phyloP scores from a whole-genome alignment of 2,888 invertebrate genomes.

The Zaprionus lineosus region DNA sequence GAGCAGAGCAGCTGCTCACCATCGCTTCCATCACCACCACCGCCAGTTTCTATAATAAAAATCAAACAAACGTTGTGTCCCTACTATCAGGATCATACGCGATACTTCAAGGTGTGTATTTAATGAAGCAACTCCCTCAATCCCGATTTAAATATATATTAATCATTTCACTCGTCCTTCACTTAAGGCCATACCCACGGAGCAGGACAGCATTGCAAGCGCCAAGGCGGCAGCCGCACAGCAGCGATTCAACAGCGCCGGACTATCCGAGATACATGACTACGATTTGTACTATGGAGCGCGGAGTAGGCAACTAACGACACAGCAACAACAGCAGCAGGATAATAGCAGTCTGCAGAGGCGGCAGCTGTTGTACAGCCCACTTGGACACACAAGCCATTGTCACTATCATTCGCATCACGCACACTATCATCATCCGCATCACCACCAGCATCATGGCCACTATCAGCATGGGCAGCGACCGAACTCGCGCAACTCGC shows the following conservation, averaged over 20 bases:
- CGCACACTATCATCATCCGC: slow-evolving; percentile 39
- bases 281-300: slow-evolving; percentile 82
- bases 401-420: slow-evolving; percentile 62
- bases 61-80: slow-evolving; percentile 79
- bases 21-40: slow-evolving; percentile 72
- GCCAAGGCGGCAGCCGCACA: slow-evolving; percentile 74
- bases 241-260: slow-evolving; percentile 78
- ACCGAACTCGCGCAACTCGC: slow-evolving; percentile 90
- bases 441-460: slow-evolving; percentile 43
- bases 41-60: slow-evolving; percentile 74
- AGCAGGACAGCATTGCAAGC: slow-evolving; percentile 79
- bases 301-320: slow-evolving; percentile 50
- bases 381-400: slow-evolving; percentile 80
- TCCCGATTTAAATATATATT: too few relatives aligned
- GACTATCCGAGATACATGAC: slow-evolving; percentile 81
- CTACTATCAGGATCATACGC: slow-evolving; percentile 80
- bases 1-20: slow-evolving; percentile 74
- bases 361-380: slow-evolving; percentile 81
- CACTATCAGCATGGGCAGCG: slow-evolving; percentile 83
- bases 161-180: too few relatives aligned
- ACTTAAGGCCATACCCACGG: slow-evolving; percentile 77
- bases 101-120: slow-evolving; percentile 76
- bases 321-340: slow-evolving; percentile 19
- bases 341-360: slow-evolving; percentile 68
- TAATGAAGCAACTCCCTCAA: too few relatives aligned